Evolutionary conservation across 92 coral and sea anemone species (phyloP), one percentile per base, ranked within the genome.

Genomic region (Epizoanthus fatuus): DNA sequence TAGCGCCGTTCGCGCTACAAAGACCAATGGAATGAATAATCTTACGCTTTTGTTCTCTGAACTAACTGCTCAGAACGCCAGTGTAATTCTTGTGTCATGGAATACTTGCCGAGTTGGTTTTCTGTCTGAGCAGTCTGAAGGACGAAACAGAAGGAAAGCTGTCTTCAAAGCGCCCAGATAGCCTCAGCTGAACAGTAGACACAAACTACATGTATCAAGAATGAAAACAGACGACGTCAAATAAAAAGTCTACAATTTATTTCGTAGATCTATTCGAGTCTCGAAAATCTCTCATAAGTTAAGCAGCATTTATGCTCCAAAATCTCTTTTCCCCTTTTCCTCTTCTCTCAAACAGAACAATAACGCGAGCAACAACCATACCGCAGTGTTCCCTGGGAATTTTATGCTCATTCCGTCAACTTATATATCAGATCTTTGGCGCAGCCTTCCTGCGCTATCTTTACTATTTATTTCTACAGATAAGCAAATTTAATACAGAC

Each of bases 361-460:
- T 17, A 69, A 16, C 12, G 37, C 3, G 64, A 16, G 3, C 63
- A 16, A 49, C 52, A 37, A 12, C 42, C 5, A 72, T 14, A 9
- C 16, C 6, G 62, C 22, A 74, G 79, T 74, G 63, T 74, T 74
- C 40, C 79, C 39, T 74, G 79, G 79, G 63, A 74, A 37, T 39
- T 32, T 9, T 32, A 32, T 16, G 16, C 20, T 32, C 14, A 64
- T 25, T 0, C 2, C 11, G 70, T 64, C 16, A 29, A 64, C 4
- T 39, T 10, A 32, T 0, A 25, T 5, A 32, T 25, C 35, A 64
- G 70, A 39, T 25, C 9, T 49, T 64, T 15, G 15, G 44, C 45
- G 38, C 70, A 64, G 38, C 35, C 39, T 11, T 20, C 14, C 14
- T 64, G n/a, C 38, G 44, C 16, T 35, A 25, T n/a, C 16, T 37